Evolutionary conservation across 2,797 vertebrate species (phyloP), one percentile per base, ranked within the genome.

Genomic region (Remorina albescens): DNA sequence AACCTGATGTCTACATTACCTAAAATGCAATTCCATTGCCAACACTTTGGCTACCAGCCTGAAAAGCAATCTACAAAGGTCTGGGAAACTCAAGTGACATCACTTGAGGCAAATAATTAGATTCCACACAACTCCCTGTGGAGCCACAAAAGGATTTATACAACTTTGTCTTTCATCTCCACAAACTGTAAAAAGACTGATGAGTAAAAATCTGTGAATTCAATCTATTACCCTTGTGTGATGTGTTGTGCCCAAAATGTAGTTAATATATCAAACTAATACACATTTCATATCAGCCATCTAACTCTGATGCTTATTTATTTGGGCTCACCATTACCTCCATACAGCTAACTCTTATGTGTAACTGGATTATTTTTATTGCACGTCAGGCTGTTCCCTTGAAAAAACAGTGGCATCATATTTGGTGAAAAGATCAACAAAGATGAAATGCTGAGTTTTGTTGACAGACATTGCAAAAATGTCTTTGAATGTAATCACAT

Each of bases 401-500:
- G 9, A 55, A 74, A 28, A 59, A 41, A 53, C 2, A 59, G n/a
- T n/a, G n/a, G n/a, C n/a, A n/a, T n/a, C 21, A 21, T 18, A 53
- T 32, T 61, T 19, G 44, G 6, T 58, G 30, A 64, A 72, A 62
- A 42, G 66, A 67, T 41, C 5, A 77, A 46, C 21, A 66, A 6
- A 57, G 8, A 64, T 71, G 34, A 55, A 80, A 76, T 2, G 1
- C n/a, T 26, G 21, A 69, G 7, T 18, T 60, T 50, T 34, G 49
- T 5, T 51, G 30, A 23, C 15, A 64, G 25, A 66, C 59, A 59
- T 9, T 56, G 56, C n/a, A 67, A 76, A 81, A 19, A 55, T 47
- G 8, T 3, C 6, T 64, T 26, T 34, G 12, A 79, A 62, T 78
- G 56, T 53, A 42, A 13, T 82, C 66, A 67, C 67, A 66, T 71